Percentiles rank a stretch among this genome's conserved stretches.
Evolutionary conservation across 2,797 vertebrate genomes (phyloP).

Genomic region (Hozukius guyotensis): DNA sequence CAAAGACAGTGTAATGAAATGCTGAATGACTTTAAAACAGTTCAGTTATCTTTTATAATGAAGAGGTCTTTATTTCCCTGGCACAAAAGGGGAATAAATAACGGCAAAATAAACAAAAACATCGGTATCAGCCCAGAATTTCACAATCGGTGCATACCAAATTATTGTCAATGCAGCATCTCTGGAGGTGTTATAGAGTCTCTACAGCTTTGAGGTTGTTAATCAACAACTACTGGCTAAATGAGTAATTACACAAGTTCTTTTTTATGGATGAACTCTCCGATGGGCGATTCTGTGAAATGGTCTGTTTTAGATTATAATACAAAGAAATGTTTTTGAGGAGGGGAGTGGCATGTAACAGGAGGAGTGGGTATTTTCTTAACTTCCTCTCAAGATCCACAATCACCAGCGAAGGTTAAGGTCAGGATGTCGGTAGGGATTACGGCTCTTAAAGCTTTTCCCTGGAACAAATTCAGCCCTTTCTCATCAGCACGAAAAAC

Average conservation of each 20-base stretch:
- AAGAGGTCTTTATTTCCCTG: too few relatives aligned
- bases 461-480: slow-evolving; percentile 31
- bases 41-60: too few relatives aligned
- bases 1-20: too few relatives aligned
- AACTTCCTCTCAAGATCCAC: slow-evolving; percentile 25
- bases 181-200: neutral
- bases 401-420: slow-evolving; percentile 36
- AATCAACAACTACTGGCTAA: neutral
- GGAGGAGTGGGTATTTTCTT: slow-evolving; percentile 27
- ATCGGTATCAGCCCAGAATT: too few relatives aligned
- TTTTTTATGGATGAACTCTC: neutral
- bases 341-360: neutral
- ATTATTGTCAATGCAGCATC: neutral
- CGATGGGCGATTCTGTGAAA: neutral
- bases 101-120: too few relatives aligned
- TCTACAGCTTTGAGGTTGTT: neutral
- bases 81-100: too few relatives aligned
- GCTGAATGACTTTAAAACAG: too few relatives aligned
- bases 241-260: neutral
- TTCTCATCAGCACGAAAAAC: neutral
- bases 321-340: neutral
- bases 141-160: too few relatives aligned
- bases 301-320: neutral
- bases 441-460: slow-evolving; percentile 27
- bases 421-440: slow-evolving; percentile 54